Conservation (phyloP, 2,113 vertebrate genomes). For the Anolis carolinensis region DNA sequence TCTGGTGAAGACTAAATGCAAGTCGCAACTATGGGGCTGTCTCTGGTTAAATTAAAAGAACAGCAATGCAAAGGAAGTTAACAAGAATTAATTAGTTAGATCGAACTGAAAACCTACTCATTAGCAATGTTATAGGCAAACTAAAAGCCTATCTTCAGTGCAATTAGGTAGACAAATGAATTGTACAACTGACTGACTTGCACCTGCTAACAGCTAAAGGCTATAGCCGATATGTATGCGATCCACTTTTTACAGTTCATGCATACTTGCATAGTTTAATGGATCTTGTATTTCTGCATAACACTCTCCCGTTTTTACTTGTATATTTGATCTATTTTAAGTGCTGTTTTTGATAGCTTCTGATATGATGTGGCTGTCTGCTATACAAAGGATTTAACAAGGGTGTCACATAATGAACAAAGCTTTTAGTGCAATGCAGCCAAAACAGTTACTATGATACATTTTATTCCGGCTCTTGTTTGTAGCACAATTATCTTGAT, state of each 20-base stretch:
- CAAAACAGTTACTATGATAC: conserved; percentile 25
- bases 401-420: background rate
- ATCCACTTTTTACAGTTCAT: conserved; percentile 86
- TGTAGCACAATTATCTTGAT: conserved; percentile 44
- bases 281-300: conserved; percentile 78
- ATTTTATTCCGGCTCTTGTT: conserved; percentile 40
- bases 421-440: conserved; percentile 40
- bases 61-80: conserved; percentile 85
- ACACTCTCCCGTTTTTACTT: conserved; percentile 72
- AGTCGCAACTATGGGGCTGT: conserved; percentile 80
- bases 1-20: conserved; percentile 85
- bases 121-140: conserved; percentile 90
- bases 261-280: conserved; percentile 87
- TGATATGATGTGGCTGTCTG: conserved; percentile 16
- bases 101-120: conserved; percentile 86
- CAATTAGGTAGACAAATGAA: conserved; percentile 94
- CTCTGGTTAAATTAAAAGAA: conserved; percentile 87
- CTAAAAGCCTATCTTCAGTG: conserved; percentile 87
- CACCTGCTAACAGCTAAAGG: conserved; percentile 88
- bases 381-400: conserved; percentile 21
- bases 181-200: conserved; percentile 87
- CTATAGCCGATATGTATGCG: conserved; percentile 75
- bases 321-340: conserved; percentile 64
- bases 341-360: conserved; percentile 50
- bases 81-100: conserved; percentile 92